These are phyloP conservation scores for Sorex maritimensis DNA, from an alignment of 2,797 vertebrate genomes.

Conservation along the genomic window DNA sequence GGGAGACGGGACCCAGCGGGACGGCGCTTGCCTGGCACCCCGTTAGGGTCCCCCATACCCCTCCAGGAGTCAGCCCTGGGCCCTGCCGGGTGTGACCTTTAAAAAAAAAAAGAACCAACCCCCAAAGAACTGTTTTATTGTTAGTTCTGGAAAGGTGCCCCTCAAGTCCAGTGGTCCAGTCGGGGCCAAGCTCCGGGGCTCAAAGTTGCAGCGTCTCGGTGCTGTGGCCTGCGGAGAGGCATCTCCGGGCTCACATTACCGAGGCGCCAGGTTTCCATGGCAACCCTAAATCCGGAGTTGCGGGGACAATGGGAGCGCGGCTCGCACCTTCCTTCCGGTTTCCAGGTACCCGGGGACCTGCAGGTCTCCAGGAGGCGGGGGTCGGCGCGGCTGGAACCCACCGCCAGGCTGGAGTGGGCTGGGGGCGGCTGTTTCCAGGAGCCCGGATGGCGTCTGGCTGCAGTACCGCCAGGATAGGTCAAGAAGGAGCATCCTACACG, in stretches of 20 bases:
- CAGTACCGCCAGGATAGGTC: constrained; percentile 60
- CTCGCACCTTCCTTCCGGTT: not conserved
- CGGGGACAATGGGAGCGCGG: not conserved
- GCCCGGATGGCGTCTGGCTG: not conserved
- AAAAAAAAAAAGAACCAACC: no score
- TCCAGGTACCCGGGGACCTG: not conserved
- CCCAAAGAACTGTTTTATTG: not conserved
- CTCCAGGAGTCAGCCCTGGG: no score
- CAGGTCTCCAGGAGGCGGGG: not conserved
- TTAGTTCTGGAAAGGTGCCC: not conserved
- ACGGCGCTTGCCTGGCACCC: no score
- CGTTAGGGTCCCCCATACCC: no score
- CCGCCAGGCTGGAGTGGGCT: not conserved
- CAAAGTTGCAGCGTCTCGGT: not conserved
- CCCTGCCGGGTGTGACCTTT: no score
- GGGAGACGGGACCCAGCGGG: not conserved
- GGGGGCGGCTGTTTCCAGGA: not conserved
- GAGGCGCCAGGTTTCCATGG: constrained; percentile 67
- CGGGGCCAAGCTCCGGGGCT: not conserved
- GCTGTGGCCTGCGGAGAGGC: not conserved
- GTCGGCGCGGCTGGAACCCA: no score
- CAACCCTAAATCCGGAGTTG: constrained; percentile 52
- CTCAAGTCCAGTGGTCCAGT: not conserved
- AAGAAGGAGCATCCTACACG: constrained; percentile 64
- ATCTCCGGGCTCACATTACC: not conserved